Evolutionary conservation across 2,888 invertebrate genomes (phyloP).

Genomic region (Fragum fragum): DNA sequence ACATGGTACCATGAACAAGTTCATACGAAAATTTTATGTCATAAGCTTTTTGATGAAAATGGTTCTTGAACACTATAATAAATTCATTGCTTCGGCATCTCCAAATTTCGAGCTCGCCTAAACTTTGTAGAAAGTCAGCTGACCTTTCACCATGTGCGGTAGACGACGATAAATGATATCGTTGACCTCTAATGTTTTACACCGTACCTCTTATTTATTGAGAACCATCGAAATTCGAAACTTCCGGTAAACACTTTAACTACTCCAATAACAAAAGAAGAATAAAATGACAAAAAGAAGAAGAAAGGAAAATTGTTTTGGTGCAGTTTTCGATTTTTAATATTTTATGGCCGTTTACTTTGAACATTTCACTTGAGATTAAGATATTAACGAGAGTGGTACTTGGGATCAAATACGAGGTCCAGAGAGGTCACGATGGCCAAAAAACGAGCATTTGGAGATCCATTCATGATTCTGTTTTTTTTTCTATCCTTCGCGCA

Average conservation of each 20-base stretch:
- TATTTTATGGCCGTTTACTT: constrained; percentile 13
- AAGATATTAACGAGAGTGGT: background rate
- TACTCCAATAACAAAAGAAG: background rate
- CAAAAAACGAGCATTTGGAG: background rate
- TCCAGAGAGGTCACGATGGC: background rate
- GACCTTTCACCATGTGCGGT: constrained; percentile 24
- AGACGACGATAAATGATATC: constrained; percentile 22
- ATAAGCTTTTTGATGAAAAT: no score
- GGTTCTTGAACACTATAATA: no score
- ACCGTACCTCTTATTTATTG: background rate
- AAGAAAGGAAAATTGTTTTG: constrained; percentile 2
- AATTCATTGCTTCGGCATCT: no score
- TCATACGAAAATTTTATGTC: no score
- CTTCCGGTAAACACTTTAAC: constrained; percentile 18
- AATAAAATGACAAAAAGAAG: background rate
- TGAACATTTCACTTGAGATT: background rate
- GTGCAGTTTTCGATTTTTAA: constrained; percentile 22
- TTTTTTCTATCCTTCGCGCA: no score
- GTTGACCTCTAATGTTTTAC: constrained; percentile 4
- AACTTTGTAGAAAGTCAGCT: background rate
- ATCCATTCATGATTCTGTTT: no score
- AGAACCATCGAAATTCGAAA: constrained; percentile 18
- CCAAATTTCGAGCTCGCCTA: no score
- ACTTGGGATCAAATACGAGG: constrained; percentile 1
- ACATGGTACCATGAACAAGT: no score